Evolutionary conservation across 2,888 invertebrate genomes (phyloP).

Genomic region (Amaurobius ferox): DNA sequence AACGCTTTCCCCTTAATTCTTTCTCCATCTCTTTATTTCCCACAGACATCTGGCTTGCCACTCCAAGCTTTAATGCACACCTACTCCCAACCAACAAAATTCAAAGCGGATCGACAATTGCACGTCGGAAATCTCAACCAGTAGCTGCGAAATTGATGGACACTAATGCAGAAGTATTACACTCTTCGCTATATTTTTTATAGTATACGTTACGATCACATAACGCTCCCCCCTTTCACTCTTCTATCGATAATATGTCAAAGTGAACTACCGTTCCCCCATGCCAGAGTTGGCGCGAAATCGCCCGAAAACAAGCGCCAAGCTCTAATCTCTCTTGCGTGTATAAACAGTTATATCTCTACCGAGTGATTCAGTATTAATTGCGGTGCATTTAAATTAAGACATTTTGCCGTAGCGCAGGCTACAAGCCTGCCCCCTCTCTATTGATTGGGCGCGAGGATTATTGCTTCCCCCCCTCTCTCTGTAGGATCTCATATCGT

Average conservation of each 20-base stretch:
- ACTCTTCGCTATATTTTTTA: conserved; percentile 44
- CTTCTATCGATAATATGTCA: conserved; percentile 63
- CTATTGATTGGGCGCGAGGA: conserved; percentile 72
- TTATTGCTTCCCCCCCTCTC: conserved; percentile 27
- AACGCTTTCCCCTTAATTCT: neutral
- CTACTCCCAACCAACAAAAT: neutral
- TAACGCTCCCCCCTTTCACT: conserved; percentile 46
- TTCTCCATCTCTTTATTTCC: neutral
- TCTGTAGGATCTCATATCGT: conserved; percentile 51
- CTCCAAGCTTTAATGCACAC: neutral
- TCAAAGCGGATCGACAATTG: conserved; percentile 13
- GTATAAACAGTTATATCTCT: conserved; percentile 53
- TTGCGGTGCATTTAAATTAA: conserved; percentile 72
- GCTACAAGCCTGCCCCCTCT: conserved; percentile 59
- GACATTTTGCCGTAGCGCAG: conserved; percentile 66
- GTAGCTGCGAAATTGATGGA: conserved; percentile 53
- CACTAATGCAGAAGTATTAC: conserved; percentile 58
- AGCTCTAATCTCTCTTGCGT: conserved; percentile 29
- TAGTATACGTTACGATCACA: conserved; percentile 39
- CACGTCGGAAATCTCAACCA: conserved; percentile 14
- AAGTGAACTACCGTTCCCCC: conserved; percentile 29
- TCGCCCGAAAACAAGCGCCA: conserved; percentile 40
- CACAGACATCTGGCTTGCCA: conserved; percentile 6
- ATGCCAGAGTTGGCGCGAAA: conserved; percentile 51
- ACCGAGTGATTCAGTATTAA: conserved; percentile 73